A percentile compares a stretch with the other conserved stretches of the same genome.
Evolutionary conservation across 2,888 invertebrate species (phyloP).

Genomic region (Acronicta alni): DNA sequence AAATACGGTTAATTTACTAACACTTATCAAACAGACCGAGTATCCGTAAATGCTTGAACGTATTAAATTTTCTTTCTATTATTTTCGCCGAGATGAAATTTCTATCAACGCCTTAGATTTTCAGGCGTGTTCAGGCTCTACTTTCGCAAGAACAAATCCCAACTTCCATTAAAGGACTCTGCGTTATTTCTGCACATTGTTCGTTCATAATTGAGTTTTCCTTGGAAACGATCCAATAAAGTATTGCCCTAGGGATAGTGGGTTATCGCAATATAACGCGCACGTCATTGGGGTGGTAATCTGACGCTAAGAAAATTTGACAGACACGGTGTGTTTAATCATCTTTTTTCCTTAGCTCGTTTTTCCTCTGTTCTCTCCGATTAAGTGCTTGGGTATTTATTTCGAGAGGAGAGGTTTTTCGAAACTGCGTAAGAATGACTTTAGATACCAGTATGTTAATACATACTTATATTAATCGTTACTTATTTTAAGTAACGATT

Average conservation of each 20-base stretch:
- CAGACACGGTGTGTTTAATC: conserved; percentile 11
- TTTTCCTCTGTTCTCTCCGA: neutral
- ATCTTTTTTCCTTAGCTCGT: neutral
- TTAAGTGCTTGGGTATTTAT: too few species aligned
- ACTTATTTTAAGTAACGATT: too few species aligned
- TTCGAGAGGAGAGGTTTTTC: too few species aligned
- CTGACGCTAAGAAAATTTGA: conserved; percentile 30
- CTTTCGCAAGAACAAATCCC: conserved; percentile 53
- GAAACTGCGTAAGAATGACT: too few species aligned
- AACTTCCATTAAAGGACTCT: conserved; percentile 63
- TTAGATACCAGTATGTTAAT: too few species aligned
- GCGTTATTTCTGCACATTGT: conserved; percentile 68
- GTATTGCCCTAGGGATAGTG: conserved; percentile 62
- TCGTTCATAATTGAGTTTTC: conserved; percentile 77
- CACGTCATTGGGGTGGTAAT: conserved; percentile 56
- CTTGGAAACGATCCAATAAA: conserved; percentile 79
- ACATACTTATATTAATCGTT: too few species aligned
- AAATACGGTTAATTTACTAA: too few species aligned
- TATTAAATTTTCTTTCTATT: too few species aligned
- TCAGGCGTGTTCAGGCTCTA: conserved; percentile 22
- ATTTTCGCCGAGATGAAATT: conserved; percentile 33
- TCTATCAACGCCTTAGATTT: conserved; percentile 29
- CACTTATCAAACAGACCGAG: too few species aligned
- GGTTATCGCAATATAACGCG: conserved; percentile 51
- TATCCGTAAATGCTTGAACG: conserved; percentile 22